These are phyloP conservation scores for Rhamphomyia laevipes DNA, from an alignment of 2,888 invertebrate genomes.

Conservation along the genomic window DNA sequence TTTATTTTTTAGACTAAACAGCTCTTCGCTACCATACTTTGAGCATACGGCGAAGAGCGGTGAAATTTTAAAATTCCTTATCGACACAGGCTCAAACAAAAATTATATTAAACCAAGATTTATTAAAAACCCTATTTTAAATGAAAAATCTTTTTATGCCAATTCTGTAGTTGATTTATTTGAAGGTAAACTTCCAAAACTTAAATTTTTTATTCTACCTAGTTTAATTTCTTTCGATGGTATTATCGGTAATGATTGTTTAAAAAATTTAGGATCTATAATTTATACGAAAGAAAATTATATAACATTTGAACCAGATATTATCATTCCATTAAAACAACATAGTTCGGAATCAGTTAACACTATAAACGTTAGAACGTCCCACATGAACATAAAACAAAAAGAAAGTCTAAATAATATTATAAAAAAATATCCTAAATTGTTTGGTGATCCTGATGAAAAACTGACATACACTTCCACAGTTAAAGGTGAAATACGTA, in stretches of 20 bases:
- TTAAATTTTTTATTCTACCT: conserved; percentile 8
- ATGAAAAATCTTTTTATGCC: neutral
- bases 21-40: conserved; percentile 9
- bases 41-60: conserved; percentile 5
- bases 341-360: conserved; percentile 1
- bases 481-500: conserved; percentile 1
- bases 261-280: neutral
- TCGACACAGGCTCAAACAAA: conserved; percentile 9
- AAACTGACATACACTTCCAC: neutral
- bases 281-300: conserved; percentile 5
- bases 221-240: conserved; percentile 3
- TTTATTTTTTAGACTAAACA: conserved; percentile 9
- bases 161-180: neutral
- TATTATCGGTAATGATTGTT: conserved; percentile 8
- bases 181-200: neutral
- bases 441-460: too few species aligned
- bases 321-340: conserved; percentile 5
- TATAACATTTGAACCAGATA: neutral
- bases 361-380: neutral
- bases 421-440: too few species aligned
- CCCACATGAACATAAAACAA: conserved; percentile 1
- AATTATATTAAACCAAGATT: conserved; percentile 4
- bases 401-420: conserved; percentile 13
- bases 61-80: conserved; percentile 7
- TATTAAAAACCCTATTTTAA: conserved; percentile 4